These are phyloP conservation scores for Gallirallus australis DNA, from an alignment of 2,797 vertebrate genomes.

Conservation along the genomic window DNA sequence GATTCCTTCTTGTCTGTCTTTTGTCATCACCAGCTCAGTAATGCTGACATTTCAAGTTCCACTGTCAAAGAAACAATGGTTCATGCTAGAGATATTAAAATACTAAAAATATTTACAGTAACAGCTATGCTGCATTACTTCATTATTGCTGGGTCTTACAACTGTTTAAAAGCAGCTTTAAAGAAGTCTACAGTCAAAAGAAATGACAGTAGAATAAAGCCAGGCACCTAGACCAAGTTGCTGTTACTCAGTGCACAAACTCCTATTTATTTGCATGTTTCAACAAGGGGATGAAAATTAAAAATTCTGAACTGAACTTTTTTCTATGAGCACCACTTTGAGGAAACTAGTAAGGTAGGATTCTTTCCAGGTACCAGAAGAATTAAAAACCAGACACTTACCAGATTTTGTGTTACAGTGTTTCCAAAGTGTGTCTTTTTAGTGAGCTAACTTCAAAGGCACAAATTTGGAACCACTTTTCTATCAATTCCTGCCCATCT, in stretches of 20 bases:
- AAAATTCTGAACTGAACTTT: not conserved
- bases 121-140: not conserved
- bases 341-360: not conserved
- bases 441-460: not conserved
- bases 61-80: conserved; percentile 1
- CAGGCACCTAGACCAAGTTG: not conserved
- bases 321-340: not conserved
- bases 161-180: not conserved
- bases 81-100: conserved; percentile 3
- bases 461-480: not conserved
- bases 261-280: not conserved
- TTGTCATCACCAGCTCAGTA: not conserved
- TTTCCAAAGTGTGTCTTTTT: not conserved
- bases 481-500: not conserved
- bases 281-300: not conserved
- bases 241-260: not conserved
- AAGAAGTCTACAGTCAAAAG: not conserved
- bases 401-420: not conserved
- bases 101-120: conserved; percentile 21
- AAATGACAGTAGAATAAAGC: not conserved
- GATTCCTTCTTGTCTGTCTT: not conserved
- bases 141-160: not conserved
- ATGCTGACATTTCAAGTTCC: not conserved
- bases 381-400: not conserved
- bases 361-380: not conserved